Evolutionary conservation across 2,797 vertebrate genomes (phyloP).

Genomic region (Siniperca undulata): DNA sequence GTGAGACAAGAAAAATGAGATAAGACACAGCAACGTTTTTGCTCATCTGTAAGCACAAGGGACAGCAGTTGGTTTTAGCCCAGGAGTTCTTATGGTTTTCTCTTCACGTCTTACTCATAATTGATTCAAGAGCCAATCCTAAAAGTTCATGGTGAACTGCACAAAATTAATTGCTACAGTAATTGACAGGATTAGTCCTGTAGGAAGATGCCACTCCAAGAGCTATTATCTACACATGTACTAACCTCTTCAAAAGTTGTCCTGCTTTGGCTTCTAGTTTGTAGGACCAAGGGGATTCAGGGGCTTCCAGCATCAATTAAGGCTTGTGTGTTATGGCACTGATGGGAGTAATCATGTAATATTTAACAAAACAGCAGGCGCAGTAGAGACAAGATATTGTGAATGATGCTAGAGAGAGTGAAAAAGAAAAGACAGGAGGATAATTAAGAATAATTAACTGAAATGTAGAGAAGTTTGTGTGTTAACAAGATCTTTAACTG

Average conservation of each 20-base stretch:
- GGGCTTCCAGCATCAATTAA: conserved; percentile 62
- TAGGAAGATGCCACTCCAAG: conserved; percentile 49
- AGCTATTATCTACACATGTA: conserved; percentile 51
- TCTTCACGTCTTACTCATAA: conserved; percentile 27
- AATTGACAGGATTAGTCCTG: conserved; percentile 40
- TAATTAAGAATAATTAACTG: conserved; percentile 9
- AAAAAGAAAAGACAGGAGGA: conserved; percentile 5
- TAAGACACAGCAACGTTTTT: neutral
- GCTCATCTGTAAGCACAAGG: conserved; percentile 7
- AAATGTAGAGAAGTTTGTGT: conserved; percentile 3
- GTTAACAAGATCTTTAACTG: conserved; percentile 15
- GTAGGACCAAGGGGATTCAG: conserved; percentile 31
- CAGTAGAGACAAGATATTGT: conserved; percentile 38
- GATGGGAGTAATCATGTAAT: conserved; percentile 66
- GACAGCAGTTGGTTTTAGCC: conserved; percentile 16
- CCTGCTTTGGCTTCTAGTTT: conserved; percentile 28
- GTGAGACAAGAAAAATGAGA: conserved; percentile 14
- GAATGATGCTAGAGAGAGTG: conserved; percentile 25
- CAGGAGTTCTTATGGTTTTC: conserved; percentile 33
- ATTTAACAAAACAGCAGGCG: conserved; percentile 57
- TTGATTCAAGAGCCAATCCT: conserved; percentile 43
- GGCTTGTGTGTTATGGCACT: conserved; percentile 58
- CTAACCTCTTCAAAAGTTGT: conserved; percentile 48
- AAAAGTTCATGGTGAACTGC: conserved; percentile 52
- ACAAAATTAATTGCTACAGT: conserved; percentile 34